These are phyloP conservation scores for Urosaurus nigricauda DNA, from an alignment of 2,797 vertebrate genomes.

Conservation along the genomic window DNA sequence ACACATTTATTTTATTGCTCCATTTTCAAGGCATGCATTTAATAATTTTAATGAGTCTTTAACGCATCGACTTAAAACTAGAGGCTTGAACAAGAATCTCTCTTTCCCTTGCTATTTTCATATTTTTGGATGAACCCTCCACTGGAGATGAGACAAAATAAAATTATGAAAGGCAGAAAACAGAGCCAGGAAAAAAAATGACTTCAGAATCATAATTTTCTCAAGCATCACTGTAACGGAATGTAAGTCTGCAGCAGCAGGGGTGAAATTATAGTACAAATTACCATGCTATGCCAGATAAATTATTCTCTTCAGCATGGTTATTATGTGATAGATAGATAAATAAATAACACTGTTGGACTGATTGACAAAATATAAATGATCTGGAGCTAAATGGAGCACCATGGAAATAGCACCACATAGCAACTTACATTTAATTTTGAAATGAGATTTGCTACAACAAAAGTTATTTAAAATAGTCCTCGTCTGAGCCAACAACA, in stretches of 20 bases:
- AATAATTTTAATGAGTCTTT: conserved; percentile 45
- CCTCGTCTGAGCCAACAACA: conserved; percentile 48
- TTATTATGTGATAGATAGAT: conserved; percentile 84
- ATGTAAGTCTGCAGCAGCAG: conserved; percentile 80
- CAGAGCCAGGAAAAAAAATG: conserved; percentile 73
- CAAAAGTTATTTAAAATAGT: conserved; percentile 69
- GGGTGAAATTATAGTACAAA: conserved; percentile 84
- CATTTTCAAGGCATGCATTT: conserved; percentile 36
- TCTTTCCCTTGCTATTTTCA: conserved; percentile 57
- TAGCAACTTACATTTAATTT: conserved; percentile 72
- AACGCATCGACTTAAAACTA: conserved; percentile 29
- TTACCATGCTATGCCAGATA: conserved; percentile 83
- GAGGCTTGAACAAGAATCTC: conserved; percentile 47
- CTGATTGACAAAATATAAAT: conserved; percentile 83
- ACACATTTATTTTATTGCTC: conserved; percentile 23
- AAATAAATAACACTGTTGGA: conserved; percentile 83
- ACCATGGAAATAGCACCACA: conserved; percentile 76
- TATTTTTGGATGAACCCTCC: conserved; percentile 65
- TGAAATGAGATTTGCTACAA: conserved; percentile 79
- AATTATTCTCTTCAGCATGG: conserved; percentile 82
- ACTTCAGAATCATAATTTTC: conserved; percentile 84
- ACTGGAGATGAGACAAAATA: conserved; percentile 68
- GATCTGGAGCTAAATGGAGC: conserved; percentile 80
- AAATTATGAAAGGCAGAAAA: conserved; percentile 79
- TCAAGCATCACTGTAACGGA: conserved; percentile 80